These are phyloP conservation scores for Phaenicophaeus curvirostris DNA, from an alignment of 2,797 vertebrate species.

Conservation along the genomic window DNA sequence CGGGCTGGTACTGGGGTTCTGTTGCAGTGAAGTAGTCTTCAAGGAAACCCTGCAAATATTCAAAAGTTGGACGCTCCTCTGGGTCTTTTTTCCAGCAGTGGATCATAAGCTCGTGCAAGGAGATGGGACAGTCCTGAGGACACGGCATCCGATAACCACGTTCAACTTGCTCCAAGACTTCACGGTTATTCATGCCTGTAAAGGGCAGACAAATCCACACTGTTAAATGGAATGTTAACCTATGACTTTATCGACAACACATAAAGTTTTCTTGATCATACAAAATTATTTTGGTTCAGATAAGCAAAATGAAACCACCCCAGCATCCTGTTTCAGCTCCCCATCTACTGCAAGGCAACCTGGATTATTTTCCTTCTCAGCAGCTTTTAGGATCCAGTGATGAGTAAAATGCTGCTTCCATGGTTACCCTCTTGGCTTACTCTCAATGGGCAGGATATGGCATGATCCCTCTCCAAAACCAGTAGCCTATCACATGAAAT, in stretches of 20 bases:
- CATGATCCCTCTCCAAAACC: background rate
- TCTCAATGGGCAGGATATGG: background rate
- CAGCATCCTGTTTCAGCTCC: background rate
- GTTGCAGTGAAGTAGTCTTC: slow-evolving; percentile 99
- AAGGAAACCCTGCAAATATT: slow-evolving; percentile 96
- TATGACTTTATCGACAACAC: background rate
- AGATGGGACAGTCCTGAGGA: slow-evolving; percentile 94
- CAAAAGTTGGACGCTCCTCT: slow-evolving; percentile 95
- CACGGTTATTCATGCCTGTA: slow-evolving; percentile 96
- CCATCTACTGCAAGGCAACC: background rate
- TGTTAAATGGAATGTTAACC: background rate
- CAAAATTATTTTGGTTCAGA: background rate
- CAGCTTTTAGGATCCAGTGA: background rate
- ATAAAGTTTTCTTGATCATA: background rate
- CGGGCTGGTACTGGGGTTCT: slow-evolving; percentile 97
- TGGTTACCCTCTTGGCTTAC: background rate
- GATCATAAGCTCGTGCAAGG: slow-evolving; percentile 96
- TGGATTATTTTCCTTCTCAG: background rate
- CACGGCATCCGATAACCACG: slow-evolving; percentile 95
- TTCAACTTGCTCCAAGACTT: slow-evolving; percentile 98
- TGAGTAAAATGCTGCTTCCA: background rate
- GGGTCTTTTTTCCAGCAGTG: slow-evolving; percentile 98
- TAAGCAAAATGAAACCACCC: background rate
- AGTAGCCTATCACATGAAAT: background rate
- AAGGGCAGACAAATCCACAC: background rate